These are phyloP conservation scores for Malthinus flaveolus DNA, from an alignment of 2,888 invertebrate genomes.

Conservation along the genomic window DNA sequence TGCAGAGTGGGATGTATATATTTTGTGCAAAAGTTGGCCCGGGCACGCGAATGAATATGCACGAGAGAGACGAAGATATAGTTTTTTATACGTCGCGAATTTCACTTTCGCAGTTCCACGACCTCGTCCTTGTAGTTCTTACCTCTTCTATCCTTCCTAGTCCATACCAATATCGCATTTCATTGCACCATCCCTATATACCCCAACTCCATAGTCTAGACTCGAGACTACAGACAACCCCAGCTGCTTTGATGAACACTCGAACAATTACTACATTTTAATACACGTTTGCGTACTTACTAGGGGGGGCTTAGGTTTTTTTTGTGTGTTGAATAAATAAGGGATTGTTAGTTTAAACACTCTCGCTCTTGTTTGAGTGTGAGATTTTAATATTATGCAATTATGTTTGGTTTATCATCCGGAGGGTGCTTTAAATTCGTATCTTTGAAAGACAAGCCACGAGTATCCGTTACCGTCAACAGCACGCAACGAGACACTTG, in stretches of 20 bases:
- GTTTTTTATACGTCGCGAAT: conserved; percentile 50
- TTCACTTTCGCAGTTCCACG: conserved; percentile 55
- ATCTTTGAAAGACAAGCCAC: too few species aligned
- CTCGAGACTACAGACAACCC: conserved; percentile 42
- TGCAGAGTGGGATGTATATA: conserved; percentile 23
- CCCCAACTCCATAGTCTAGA: conserved; percentile 42
- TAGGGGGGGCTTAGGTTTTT: too few species aligned
- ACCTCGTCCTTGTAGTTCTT: conserved; percentile 50
- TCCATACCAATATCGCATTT: conserved; percentile 19
- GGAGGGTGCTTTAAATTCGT: too few species aligned
- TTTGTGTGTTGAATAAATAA: too few species aligned
- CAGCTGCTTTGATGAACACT: conserved; percentile 18
- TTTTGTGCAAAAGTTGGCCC: conserved; percentile 14
- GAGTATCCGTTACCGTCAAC: too few species aligned
- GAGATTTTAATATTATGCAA: too few species aligned
- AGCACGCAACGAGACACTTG: too few species aligned
- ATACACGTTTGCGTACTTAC: too few species aligned
- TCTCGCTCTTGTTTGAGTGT: too few species aligned
- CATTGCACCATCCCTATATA: conserved; percentile 31
- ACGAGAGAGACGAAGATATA: conserved; percentile 43
- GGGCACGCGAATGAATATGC: conserved; percentile 43
- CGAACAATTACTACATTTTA: conserved; percentile 13
- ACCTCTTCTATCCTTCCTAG: conserved; percentile 27
- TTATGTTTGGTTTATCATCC: too few species aligned
- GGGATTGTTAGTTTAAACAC: too few species aligned